Evolutionary conservation across 2,113 vertebrate species (phyloP), one percentile per base, ranked within the genome.

Genomic region (Manacus vitellinus): DNA sequence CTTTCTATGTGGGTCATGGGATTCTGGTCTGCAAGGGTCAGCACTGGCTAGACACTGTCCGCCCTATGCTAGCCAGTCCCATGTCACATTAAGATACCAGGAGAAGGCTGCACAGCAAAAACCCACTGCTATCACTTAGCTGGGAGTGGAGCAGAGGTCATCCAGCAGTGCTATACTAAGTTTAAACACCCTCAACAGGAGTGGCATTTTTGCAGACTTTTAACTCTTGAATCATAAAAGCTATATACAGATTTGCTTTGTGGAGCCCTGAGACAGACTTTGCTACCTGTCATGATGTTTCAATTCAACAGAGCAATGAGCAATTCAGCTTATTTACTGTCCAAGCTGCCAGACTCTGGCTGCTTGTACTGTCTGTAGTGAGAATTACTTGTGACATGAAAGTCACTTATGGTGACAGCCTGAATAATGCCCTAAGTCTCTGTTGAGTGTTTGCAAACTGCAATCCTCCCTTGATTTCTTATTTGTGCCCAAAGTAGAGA

Each of bases 381-480:
- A 92, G 76, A 95, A 97, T 96, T 92, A 55, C 76, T 96, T 94
- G 47, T 91, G 96, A 95, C 94, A 72, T 87, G 61, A 55, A 94
- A 95, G 96, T 95, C 91, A 94, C 86, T 97, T 92, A 41, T 0
- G 61, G 89, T 96, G 95, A 94, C 94, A 94, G 49, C 46, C 76
- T 89, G 91, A 95, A 87, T 84, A 95, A 96, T 85, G 65, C 84
- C 91, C 41, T 52, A 28, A 89, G 80, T 89, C 65, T 89, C 65
- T 49, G 14, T 20, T 84, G 58, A 93, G 22, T 82, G 14, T 35
- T n/a, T 59, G 70, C 44, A 33, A 91, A 68, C 73, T 84, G 65
- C 43, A 78, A 0, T 68, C 61, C 55, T 73, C 43, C 35, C 30
- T 24, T 66, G 47, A 81, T 84, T 91, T 92, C 30, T 2, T 89